Conservation (phyloP, 2,888 invertebrate species). For the Lasioglossum oenotherae region DNA sequence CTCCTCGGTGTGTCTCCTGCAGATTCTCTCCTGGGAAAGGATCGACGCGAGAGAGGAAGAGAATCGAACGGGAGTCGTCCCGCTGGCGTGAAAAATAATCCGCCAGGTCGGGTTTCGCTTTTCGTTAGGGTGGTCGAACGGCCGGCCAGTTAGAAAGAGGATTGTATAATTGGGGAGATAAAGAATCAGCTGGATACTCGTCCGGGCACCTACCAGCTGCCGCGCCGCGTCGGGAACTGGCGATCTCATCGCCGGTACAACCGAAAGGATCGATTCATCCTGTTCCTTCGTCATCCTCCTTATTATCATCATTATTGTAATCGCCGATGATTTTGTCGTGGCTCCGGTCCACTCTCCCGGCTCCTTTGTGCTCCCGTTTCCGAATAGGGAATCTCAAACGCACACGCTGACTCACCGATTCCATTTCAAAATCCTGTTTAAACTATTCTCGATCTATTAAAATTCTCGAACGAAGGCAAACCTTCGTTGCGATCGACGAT, state of each 20-base stretch:
- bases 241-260: constrained; percentile 32
- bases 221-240: constrained; percentile 39
- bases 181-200: constrained; percentile 81
- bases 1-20: not conserved
- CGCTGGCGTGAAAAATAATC: constrained; percentile 64
- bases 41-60: not conserved
- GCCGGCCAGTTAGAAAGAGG: constrained; percentile 79
- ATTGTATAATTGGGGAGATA: constrained; percentile 82
- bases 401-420: not conserved
- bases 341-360: not conserved
- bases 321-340: constrained; percentile 44
- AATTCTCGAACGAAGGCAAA: not conserved
- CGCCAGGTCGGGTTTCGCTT: constrained; percentile 55
- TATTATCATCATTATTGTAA: constrained; percentile 59
- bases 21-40: not conserved
- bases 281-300: constrained; percentile 42
- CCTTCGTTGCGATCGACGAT: not conserved
- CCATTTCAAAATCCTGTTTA: not conserved
- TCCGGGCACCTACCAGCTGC: constrained; percentile 82
- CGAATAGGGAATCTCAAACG: not conserved
- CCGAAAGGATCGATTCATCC: constrained; percentile 60
- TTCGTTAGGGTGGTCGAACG: constrained; percentile 69
- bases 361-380: constrained; percentile 12
- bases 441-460: not conserved
- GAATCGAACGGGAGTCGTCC: constrained; percentile 48